A percentile compares a stretch with the other conserved stretches of the same genome.
Evolutionary conservation across 2,888 invertebrate genomes (phyloP).

Genomic region (Cryptocephalus primarius): DNA sequence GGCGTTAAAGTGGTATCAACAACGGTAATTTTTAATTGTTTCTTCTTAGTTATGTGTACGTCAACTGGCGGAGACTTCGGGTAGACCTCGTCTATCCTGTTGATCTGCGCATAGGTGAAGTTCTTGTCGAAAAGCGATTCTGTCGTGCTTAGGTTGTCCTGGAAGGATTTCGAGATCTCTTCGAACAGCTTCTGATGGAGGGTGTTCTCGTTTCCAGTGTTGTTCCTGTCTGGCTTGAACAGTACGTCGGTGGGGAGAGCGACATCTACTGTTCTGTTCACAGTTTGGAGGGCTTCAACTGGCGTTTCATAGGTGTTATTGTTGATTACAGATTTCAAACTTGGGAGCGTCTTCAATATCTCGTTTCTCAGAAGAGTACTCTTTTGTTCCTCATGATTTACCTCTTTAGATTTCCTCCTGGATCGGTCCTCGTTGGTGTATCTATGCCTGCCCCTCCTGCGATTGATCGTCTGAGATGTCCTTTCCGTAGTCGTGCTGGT

Average conservation of each 20-base stretch:
- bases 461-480: not conserved
- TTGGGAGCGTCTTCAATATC: too few relatives aligned
- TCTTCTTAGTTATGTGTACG: conserved; percentile 7
- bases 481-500: not conserved
- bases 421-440: not conserved
- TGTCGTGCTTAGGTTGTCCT: too few relatives aligned
- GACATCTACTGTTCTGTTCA: not conserved
- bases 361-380: too few relatives aligned
- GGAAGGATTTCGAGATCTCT: too few relatives aligned
- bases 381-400: too few relatives aligned
- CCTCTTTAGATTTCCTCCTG: too few relatives aligned
- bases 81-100: conserved; percentile 3
- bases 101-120: not conserved
- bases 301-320: too few relatives aligned
- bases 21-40: conserved; percentile 3
- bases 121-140: too few relatives aligned
- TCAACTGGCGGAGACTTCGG: conserved; percentile 5
- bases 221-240: not conserved
- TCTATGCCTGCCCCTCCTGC: not conserved
- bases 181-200: too few relatives aligned
- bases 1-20: not conserved
- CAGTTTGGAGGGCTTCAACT: too few relatives aligned
- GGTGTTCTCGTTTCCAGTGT: too few relatives aligned
- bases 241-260: not conserved
- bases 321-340: too few relatives aligned